phyloP scores from a whole-genome alignment of 2,888 invertebrate genomes.

The Phalera bucephala region DNA sequence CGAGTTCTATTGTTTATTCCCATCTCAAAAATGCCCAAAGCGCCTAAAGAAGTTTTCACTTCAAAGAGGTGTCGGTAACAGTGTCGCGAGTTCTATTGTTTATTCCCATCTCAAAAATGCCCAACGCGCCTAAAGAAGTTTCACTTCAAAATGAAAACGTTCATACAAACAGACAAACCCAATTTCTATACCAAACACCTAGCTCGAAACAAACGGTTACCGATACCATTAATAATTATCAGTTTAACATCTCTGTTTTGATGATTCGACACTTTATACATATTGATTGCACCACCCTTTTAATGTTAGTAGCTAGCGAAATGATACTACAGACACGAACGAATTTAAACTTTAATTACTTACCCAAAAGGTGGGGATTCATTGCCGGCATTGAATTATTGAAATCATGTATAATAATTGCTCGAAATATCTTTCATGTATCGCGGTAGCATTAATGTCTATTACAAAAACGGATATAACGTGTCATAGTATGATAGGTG shows the following conservation, averaged over 20 bases:
- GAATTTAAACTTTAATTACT: constrained; percentile 8
- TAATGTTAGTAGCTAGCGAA: constrained; percentile 12
- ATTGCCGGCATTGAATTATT: neutral
- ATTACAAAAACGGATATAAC: neutral
- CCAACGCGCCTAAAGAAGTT: too few relatives aligned
- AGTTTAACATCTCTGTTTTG: constrained; percentile 66
- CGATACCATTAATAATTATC: constrained; percentile 65
- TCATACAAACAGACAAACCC: constrained; percentile 32
- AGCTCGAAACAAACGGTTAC: constrained; percentile 32
- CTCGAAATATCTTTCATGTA: neutral
- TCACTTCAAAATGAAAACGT: too few relatives aligned
- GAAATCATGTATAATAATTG: constrained; percentile 3
- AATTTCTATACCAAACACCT: too few relatives aligned
- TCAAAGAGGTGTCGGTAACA: too few relatives aligned
- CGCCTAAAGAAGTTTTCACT: too few relatives aligned
- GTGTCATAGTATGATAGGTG: neutral
- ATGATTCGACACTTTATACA: constrained; percentile 46
- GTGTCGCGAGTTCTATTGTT: too few relatives aligned
- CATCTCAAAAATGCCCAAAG: too few relatives aligned
- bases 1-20: too few relatives aligned
- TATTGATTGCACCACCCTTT: constrained; percentile 27
- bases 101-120: too few relatives aligned
- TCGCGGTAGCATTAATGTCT: constrained; percentile 3
- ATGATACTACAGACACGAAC: constrained; percentile 1
- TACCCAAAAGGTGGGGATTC: neutral